Evolutionary conservation across 2,888 invertebrate species (phyloP).

Genomic region (Pocota personata): DNA sequence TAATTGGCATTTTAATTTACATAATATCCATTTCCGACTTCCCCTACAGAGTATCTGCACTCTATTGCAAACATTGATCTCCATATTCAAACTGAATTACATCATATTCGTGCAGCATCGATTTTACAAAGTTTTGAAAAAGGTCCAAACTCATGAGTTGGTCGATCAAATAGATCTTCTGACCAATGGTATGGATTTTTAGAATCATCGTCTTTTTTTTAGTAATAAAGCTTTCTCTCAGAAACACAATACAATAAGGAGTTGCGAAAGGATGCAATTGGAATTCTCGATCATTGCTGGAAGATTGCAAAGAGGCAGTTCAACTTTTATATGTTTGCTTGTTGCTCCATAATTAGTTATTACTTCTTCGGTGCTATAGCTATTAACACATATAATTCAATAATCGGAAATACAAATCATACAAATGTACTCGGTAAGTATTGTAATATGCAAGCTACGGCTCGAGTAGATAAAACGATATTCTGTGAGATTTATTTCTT

Average conservation of each 20-base stretch:
- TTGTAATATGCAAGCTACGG: too few relatives aligned
- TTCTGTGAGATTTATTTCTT: too few relatives aligned
- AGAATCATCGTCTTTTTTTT: too few relatives aligned
- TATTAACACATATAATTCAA: slow-evolving; percentile 75
- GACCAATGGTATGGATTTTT: background rate
- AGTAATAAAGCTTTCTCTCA: slow-evolving; percentile 26
- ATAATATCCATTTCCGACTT: background rate
- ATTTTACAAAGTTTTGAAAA: slow-evolving; percentile 10
- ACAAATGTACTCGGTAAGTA: slow-evolving; percentile 76
- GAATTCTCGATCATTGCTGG: slow-evolving; percentile 77
- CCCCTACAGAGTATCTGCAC: slow-evolving; percentile 27
- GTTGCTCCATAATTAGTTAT: slow-evolving; percentile 73
- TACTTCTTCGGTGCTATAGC: slow-evolving; percentile 76
- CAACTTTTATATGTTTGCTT: slow-evolving; percentile 76
- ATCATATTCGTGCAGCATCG: slow-evolving; percentile 18
- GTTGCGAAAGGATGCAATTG: slow-evolving; percentile 74
- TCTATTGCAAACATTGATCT: slow-evolving; percentile 30
- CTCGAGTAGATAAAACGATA: too few relatives aligned
- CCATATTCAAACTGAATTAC: slow-evolving; percentile 37
- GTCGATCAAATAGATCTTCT: slow-evolving; percentile 33
- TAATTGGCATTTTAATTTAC: background rate
- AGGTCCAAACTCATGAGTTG: slow-evolving; percentile 38
- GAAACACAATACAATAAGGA: slow-evolving; percentile 75
- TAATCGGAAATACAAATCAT: slow-evolving; percentile 71
- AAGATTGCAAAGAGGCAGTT: slow-evolving; percentile 76